These are phyloP conservation scores for Tachina fera DNA, from an alignment of 2,888 invertebrate species.

Conservation along the genomic window DNA sequence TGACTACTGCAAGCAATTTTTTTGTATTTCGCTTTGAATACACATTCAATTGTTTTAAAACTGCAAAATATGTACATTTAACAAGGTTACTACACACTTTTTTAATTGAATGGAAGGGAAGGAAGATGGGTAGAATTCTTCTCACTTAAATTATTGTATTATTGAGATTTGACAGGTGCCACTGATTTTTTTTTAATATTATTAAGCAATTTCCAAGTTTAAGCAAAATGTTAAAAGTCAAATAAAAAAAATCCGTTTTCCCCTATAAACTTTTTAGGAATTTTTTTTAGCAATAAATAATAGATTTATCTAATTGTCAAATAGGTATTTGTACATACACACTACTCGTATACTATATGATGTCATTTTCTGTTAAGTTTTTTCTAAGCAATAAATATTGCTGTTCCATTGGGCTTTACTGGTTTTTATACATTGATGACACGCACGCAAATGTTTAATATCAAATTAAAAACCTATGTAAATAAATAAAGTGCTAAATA, in stretches of 20 bases:
- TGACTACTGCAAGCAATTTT: neutral
- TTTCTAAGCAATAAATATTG: conserved; percentile 40
- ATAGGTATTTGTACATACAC: too few relatives aligned
- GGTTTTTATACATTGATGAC: conserved; percentile 20
- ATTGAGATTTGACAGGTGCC: neutral
- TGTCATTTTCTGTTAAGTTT: conserved; percentile 40
- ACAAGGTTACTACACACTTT: neutral
- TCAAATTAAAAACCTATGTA: conserved; percentile 9
- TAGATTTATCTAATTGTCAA: too few relatives aligned
- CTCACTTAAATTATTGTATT: conserved; percentile 18
- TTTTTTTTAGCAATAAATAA: too few relatives aligned
- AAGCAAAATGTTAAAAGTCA: too few relatives aligned
- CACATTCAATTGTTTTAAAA: neutral
- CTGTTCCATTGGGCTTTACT: conserved; percentile 42
- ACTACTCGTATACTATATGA: conserved; percentile 12
- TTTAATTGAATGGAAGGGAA: neutral
- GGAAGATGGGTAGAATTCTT: neutral
- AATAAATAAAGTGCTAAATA: conserved; percentile 1
- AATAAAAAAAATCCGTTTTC: too few relatives aligned
- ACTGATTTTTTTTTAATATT: neutral
- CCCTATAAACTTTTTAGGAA: too few relatives aligned
- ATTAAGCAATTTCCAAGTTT: too few relatives aligned
- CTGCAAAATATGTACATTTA: neutral
- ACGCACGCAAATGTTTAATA: conserved; percentile 7
- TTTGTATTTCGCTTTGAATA: conserved; percentile 4